Percentiles rank a stretch among this genome's conserved stretches.
Evolutionary conservation across 1,140 invertebrate genomes (phyloP).

Genomic region (Orius laevigatus): DNA sequence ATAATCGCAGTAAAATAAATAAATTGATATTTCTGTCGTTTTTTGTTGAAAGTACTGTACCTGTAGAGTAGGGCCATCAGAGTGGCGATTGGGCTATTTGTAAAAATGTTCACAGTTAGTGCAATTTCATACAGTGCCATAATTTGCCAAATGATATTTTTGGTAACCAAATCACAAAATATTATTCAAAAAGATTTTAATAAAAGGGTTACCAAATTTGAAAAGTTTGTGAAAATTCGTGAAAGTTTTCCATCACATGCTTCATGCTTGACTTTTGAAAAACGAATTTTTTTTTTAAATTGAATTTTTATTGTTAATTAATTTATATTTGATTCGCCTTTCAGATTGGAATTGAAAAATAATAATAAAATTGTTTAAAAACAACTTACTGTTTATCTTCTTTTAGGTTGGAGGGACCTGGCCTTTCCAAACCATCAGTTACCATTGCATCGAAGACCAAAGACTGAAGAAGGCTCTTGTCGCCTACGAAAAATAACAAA

Average conservation of each 20-base stretch:
- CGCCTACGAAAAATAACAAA: slow-evolving; percentile 34
- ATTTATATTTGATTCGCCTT: neutral
- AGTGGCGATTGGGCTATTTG: slow-evolving; percentile 60
- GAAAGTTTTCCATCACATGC: neutral
- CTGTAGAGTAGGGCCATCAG: slow-evolving; percentile 70
- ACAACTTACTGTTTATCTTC: slow-evolving; percentile 40
- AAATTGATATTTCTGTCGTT: neutral
- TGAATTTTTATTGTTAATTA: neutral
- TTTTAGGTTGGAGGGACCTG: slow-evolving; percentile 29
- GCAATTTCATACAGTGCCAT: slow-evolving; percentile 24
- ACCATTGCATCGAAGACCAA: slow-evolving; percentile 66
- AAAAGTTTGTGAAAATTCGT: neutral
- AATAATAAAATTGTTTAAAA: slow-evolving; percentile 14
- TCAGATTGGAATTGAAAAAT: neutral
- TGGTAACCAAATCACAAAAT: slow-evolving; percentile 15
- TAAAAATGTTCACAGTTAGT: slow-evolving; percentile 23
- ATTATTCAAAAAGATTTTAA: neutral
- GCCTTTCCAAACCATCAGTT: slow-evolving; percentile 51
- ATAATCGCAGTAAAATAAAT: neutral
- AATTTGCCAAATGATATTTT: slow-evolving; percentile 24
- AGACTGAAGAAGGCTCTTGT: slow-evolving; percentile 64
- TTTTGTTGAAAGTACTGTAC: slow-evolving; percentile 41
- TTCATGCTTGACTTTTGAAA: neutral
- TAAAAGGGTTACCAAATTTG: neutral
- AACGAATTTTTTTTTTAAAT: neutral